Conservation (phyloP, 1,140 invertebrate species). For the Pseudoatta argentina region DNA sequence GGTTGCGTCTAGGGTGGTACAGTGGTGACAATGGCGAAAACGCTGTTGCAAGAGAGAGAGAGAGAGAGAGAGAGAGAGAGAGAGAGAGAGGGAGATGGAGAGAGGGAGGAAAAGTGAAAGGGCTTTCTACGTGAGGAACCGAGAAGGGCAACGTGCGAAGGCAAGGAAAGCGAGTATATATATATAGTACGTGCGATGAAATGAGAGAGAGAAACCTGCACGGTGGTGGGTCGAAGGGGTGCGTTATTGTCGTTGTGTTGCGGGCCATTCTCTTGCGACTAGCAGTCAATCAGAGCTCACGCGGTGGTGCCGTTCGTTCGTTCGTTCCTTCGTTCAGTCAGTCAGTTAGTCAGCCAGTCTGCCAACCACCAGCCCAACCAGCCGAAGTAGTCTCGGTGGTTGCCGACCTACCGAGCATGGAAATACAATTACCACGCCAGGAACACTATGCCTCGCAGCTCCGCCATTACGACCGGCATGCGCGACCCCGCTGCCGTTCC, state of each 20-base stretch:
- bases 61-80: background rate
- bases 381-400: conserved; percentile 69
- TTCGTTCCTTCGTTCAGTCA: conserved; percentile 67
- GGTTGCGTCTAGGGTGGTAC: conserved; percentile 25
- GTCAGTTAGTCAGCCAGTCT: conserved; percentile 60
- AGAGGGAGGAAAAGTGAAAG: background rate
- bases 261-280: conserved; percentile 70
- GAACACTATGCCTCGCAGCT: conserved; percentile 75
- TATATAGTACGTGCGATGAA: background rate
- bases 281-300: conserved; percentile 73
- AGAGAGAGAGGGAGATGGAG: background rate
- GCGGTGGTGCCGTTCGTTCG: conserved; percentile 23
- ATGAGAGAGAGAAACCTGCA: conserved; percentile 16
- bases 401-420: conserved; percentile 80
- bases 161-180: background rate
- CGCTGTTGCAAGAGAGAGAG: background rate
- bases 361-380: conserved; percentile 61
- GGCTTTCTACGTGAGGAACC: background rate
- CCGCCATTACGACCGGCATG: conserved; percentile 69
- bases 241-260: conserved; percentile 64
- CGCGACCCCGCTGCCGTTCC: conserved; percentile 66
- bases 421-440: conserved; percentile 83
- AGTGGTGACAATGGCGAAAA: conserved; percentile 65
- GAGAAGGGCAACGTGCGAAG: conserved; percentile 23
- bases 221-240: conserved; percentile 49